Conservation (phyloP, 2,797 vertebrate genomes). For the Myotis vivesi region DNA sequence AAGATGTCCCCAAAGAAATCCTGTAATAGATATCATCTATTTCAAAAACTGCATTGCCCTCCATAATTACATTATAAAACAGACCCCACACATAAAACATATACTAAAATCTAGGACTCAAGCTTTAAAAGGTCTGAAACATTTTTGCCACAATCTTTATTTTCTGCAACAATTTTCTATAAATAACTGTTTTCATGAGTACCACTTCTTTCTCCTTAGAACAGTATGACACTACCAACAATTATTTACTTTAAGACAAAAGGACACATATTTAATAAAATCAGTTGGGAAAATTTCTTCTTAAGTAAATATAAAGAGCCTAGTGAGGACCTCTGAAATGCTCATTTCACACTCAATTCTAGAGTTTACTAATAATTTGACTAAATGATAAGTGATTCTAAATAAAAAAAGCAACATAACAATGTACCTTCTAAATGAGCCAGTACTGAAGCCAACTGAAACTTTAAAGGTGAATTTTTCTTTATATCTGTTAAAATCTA, state of each 20-base stretch:
- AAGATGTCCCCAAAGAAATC: background rate
- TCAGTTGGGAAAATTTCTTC: background rate
- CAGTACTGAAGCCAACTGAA: constrained; percentile 11
- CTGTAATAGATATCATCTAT: background rate
- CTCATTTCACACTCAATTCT: background rate
- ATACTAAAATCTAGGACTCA: background rate
- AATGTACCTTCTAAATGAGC: background rate
- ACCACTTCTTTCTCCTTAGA: background rate
- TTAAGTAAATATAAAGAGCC: background rate
- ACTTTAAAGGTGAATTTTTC: background rate
- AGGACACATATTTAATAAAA: constrained; percentile 36
- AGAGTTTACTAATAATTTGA: background rate
- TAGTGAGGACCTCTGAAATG: background rate
- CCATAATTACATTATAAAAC: background rate
- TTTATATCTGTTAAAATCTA: constrained; percentile 18
- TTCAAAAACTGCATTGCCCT: background rate
- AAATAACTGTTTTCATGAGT: background rate
- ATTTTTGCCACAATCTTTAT: background rate
- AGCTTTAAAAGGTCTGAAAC: constrained; percentile 11
- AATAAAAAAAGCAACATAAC: background rate
- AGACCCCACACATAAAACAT: background rate
- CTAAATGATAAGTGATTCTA: background rate
- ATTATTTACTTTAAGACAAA: background rate
- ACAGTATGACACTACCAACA: background rate
- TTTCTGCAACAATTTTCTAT: background rate